Evolutionary conservation across 2,888 invertebrate species (phyloP).

Genomic region (Ceriagrion tenellum): DNA sequence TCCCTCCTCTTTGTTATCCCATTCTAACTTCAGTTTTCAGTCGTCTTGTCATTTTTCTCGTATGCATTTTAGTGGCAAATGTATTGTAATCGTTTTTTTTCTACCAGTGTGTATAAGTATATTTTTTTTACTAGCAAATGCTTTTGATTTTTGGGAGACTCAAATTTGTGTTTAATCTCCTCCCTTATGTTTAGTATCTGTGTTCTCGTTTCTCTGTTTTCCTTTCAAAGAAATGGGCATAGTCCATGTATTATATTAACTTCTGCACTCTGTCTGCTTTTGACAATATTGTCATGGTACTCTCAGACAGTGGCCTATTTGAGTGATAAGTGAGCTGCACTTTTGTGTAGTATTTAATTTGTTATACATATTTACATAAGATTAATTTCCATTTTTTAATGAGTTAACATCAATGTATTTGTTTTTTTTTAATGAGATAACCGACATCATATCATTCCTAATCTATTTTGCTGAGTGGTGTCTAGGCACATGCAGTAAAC

Average conservation of each 20-base stretch:
- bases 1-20: neutral
- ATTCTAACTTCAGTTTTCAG: neutral
- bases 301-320: constrained; percentile 22
- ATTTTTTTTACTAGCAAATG: constrained; percentile 25
- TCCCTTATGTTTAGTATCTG: neutral
- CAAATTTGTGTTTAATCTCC: neutral
- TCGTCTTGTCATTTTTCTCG: neutral
- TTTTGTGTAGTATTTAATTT: constrained; percentile 47
- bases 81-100: neutral
- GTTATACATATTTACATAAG: constrained; percentile 15
- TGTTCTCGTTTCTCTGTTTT: neutral
- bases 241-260: constrained; percentile 20
- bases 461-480: constrained; percentile 59
- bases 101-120: neutral
- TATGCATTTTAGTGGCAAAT: neutral
- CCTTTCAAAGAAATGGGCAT: neutral
- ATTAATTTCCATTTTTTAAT: constrained; percentile 35
- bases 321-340: constrained; percentile 58
- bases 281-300: neutral
- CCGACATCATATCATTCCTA: constrained; percentile 60
- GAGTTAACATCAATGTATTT: constrained; percentile 47
- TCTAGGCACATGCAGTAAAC: constrained; percentile 3
- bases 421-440: constrained; percentile 29
- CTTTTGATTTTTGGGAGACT: neutral
- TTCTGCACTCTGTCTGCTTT: constrained; percentile 20